A percentile compares a stretch with the other conserved stretches of the same genome.
These are phyloP conservation scores for Notodonta dromedarius DNA, from an alignment of 2,888 invertebrate genomes.

Conservation along the genomic window DNA sequence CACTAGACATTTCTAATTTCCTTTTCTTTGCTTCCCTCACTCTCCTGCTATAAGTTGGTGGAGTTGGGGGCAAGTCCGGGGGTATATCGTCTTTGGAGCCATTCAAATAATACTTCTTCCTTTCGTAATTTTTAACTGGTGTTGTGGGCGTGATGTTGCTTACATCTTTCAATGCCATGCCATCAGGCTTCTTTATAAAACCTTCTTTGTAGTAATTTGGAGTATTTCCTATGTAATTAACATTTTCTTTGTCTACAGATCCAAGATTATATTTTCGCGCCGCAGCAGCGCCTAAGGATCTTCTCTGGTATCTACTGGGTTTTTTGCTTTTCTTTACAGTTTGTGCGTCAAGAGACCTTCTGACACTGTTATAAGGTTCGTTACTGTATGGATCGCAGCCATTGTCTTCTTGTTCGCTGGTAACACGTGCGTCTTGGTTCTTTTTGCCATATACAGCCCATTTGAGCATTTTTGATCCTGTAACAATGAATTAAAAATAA, in stretches of 20 bases:
- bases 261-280: conserved; percentile 64
- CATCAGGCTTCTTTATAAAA: conserved; percentile 81
- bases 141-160: conserved; percentile 86
- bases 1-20: conserved; percentile 74
- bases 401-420: conserved; percentile 49
- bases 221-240: conserved; percentile 81
- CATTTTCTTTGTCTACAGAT: conserved; percentile 75
- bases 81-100: conserved; percentile 64
- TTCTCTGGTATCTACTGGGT: conserved; percentile 75
- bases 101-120: conserved; percentile 58
- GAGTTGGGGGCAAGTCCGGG: conserved; percentile 70
- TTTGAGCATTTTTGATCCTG: conserved; percentile 84
- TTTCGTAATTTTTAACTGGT: conserved; percentile 65
- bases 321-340: conserved; percentile 75
- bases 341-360: conserved; percentile 72
- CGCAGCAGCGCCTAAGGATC: conserved; percentile 69
- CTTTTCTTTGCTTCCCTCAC: conserved; percentile 79
- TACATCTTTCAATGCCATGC: conserved; percentile 81
- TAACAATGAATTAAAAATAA: conserved; percentile 42
- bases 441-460: conserved; percentile 84
- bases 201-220: conserved; percentile 86
- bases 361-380: conserved; percentile 51
- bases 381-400: conserved; percentile 48
- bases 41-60: conserved; percentile 75
- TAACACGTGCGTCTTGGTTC: conserved; percentile 62